Evolutionary conservation across 2,888 invertebrate genomes (phyloP).

Genomic region (Drosophila anomalata): DNA sequence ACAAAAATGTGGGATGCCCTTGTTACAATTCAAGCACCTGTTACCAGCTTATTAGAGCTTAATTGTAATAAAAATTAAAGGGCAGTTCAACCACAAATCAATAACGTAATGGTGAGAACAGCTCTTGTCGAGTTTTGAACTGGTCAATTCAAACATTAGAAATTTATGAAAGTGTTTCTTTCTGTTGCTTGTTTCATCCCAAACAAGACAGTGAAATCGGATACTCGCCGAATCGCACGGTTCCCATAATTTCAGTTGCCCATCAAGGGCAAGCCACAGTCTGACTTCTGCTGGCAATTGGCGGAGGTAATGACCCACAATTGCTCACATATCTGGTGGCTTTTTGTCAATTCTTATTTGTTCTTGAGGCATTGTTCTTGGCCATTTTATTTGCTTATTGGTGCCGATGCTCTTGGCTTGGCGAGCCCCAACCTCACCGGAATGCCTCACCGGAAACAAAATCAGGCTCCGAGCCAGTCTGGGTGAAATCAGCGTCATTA

Average conservation of each 20-base stretch:
- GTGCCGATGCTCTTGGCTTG: neutral
- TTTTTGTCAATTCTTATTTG: conserved; percentile 16
- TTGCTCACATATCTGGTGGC: conserved; percentile 9
- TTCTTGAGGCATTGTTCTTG: conserved; percentile 36
- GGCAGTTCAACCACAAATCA: neutral
- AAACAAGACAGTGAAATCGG: conserved; percentile 12
- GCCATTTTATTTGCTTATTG: conserved; percentile 24
- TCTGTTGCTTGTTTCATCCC: neutral
- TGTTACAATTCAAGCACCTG: neutral
- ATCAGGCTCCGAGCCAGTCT: conserved; percentile 13
- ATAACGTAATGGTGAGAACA: neutral
- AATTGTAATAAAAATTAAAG: neutral
- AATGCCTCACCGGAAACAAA: conserved; percentile 47
- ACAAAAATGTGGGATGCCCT: neutral
- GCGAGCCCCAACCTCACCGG: neutral
- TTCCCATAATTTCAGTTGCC: conserved; percentile 24
- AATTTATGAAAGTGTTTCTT: neutral
- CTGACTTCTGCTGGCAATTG: conserved; percentile 21
- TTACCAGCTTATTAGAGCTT: neutral
- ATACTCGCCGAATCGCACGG: neutral
- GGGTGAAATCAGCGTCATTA: conserved; percentile 73
- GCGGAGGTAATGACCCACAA: conserved; percentile 43
- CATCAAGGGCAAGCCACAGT: conserved; percentile 14
- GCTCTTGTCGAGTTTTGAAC: no score
- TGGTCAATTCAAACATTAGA: neutral